Evolutionary conservation across 2,888 invertebrate genomes (phyloP).

Genomic region (Myopa tessellatipennis): DNA sequence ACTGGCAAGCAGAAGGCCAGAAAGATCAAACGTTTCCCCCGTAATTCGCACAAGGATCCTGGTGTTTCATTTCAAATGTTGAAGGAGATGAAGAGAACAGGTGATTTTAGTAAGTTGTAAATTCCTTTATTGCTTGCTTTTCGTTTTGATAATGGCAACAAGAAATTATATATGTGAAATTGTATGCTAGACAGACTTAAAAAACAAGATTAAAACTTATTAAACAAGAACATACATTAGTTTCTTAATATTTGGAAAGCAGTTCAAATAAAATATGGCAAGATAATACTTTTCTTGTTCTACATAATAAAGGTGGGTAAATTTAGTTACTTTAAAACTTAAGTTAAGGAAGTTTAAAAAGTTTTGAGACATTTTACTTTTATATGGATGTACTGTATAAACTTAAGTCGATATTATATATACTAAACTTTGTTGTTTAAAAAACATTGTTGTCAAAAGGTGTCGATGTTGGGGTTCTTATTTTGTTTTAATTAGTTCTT

Average conservation of each 20-base stretch:
- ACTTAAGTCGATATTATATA: too few species aligned
- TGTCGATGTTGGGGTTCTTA: too few species aligned
- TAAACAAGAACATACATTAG: neutral
- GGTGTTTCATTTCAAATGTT: conserved; percentile 63
- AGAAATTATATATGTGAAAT: conserved; percentile 20
- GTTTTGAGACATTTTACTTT: neutral
- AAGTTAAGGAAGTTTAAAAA: too few species aligned
- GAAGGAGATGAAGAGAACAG: conserved; percentile 51
- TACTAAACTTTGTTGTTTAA: too few species aligned
- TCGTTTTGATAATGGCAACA: neutral
- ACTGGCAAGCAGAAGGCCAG: conserved; percentile 76
- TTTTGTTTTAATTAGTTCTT: conserved; percentile 9
- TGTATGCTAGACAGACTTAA: neutral
- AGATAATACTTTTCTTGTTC: neutral
- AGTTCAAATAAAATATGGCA: conserved; percentile 12
- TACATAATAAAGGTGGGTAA: neutral
- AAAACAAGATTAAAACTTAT: neutral
- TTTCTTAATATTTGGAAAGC: neutral
- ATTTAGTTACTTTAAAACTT: neutral
- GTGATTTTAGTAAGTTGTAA: conserved; percentile 8
- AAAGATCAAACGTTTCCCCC: conserved; percentile 79
- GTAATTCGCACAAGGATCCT: conserved; percentile 68
- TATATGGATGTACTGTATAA: too few species aligned
- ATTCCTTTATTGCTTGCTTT: conserved; percentile 6
- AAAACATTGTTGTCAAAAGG: too few species aligned